phyloP scores from a whole-genome alignment of 2,888 invertebrate genomes.

The Oxystoma pomonae region DNA sequence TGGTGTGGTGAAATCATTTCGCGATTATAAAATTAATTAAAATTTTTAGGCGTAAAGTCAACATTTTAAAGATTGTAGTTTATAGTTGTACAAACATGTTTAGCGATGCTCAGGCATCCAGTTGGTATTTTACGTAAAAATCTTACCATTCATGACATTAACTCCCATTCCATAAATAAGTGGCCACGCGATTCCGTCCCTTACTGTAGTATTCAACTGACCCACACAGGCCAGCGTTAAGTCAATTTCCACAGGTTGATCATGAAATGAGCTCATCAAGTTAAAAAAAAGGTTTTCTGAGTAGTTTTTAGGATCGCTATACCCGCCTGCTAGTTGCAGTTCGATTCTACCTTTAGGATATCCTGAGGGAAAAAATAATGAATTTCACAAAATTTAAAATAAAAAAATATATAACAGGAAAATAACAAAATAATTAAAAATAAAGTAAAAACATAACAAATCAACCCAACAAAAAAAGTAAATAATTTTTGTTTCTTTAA shows the following conservation, averaged over 20 bases:
- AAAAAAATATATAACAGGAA: background rate
- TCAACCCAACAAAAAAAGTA: too few relatives aligned
- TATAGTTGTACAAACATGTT: too few relatives aligned
- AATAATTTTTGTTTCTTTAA: too few relatives aligned
- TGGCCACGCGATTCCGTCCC: conserved; percentile 79
- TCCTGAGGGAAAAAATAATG: too few relatives aligned
- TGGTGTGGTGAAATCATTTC: too few relatives aligned
- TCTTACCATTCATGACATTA: conserved; percentile 71
- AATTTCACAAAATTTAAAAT: background rate
- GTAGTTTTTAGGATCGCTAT: conserved; percentile 78
- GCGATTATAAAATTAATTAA: too few relatives aligned
- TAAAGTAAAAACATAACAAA: too few relatives aligned
- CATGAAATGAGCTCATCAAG: conserved; percentile 86
- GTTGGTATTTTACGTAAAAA: too few relatives aligned
- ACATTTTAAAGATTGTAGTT: too few relatives aligned
- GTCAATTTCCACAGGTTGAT: conserved; percentile 82
- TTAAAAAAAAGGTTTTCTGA: conserved; percentile 85
- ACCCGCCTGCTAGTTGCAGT: conserved; percentile 87
- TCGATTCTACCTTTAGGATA: conserved; percentile 73
- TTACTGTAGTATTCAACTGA: conserved; percentile 81
- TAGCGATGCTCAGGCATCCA: too few relatives aligned
- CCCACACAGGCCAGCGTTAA: conserved; percentile 86
- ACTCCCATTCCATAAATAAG: conserved; percentile 87
- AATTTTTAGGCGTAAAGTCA: too few relatives aligned
- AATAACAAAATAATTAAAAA: too few relatives aligned